Base-by-base conservation (phyloP, 2,797 vertebrate genomes). In the Mallotus villosus region DNA sequence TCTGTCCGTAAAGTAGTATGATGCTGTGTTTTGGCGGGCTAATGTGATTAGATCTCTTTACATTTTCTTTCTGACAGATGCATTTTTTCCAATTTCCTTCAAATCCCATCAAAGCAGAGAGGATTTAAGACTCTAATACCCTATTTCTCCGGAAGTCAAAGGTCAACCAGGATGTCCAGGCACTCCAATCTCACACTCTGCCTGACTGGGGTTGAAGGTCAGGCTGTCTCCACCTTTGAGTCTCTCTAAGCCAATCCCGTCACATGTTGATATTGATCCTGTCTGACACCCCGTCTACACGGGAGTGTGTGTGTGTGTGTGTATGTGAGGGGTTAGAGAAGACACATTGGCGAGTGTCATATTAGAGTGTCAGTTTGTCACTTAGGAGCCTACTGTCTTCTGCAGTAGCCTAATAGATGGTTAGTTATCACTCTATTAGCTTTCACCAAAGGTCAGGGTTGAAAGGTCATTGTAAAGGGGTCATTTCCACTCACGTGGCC, bases 171-270 rank as follows among this genome's bases (percentile, higher is more conserved):
- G 14, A 19, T 29, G 25, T 25, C 22, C 16, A 59, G 64, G 49
- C 49, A 41, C 51, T 58, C 67, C 22, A 74, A 46, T 74, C 46
- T 58, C 21, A 63, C 72, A 57, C 19, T 3, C 8, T 66, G 19
- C 21, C 22, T 60, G 37, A 9, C 29, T 24, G 5, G 21, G 14
- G 46, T 41, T 64, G 14, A 67, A 67, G 63, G 64, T 67, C 71
- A 67, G 29, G 8, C 32, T 34, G 51, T 58, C 17, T 29, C 21
- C 27, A 19, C 46, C 11, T 14, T n/a, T 14, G 21, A 71, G 27
- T 46, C n/a, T 63, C n/a, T 16, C 29, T 24, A 58, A 72, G 22
- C 51, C 62, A 72, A 58, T 58, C 29, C n/a, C 7, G 19, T 16
- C 14, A 25, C 34, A 53, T 41, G 62, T 72, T 58, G 21, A 65